Percentiles rank a stretch among this genome's conserved stretches.
phyloP scores from a whole-genome alignment of 2,888 invertebrate genomes.

The Helleia helle region DNA sequence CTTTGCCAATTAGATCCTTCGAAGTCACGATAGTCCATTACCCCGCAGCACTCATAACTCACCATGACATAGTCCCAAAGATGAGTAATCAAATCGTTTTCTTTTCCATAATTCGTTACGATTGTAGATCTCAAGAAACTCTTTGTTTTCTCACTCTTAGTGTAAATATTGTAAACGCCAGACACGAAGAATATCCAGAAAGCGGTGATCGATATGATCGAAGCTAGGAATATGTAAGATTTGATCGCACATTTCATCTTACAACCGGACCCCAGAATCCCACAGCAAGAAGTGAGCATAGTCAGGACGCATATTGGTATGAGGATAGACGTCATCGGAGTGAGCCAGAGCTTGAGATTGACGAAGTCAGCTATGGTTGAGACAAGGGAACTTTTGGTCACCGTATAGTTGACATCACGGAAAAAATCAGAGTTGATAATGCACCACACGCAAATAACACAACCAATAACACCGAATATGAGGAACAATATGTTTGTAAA shows the following conservation, averaged over 20 bases:
- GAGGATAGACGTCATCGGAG: conserved; percentile 44
- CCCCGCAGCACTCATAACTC: conserved; percentile 54
- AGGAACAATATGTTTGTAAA: conserved; percentile 54
- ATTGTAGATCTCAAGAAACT: conserved; percentile 34
- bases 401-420: conserved; percentile 49
- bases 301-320: conserved; percentile 38
- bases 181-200: conserved; percentile 53
- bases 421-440: conserved; percentile 51
- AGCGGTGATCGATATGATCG: conserved; percentile 31
- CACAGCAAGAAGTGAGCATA: conserved; percentile 56
- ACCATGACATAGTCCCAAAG: conserved; percentile 52
- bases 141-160: conserved; percentile 37
- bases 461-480: conserved; percentile 34
- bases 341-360: conserved; percentile 46
- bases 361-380: conserved; percentile 42
- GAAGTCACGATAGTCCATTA: conserved; percentile 42
- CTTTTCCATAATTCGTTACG: conserved; percentile 40
- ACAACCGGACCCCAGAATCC: conserved; percentile 54
- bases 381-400: conserved; percentile 47
- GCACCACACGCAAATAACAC: conserved; percentile 52
- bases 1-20: conserved; percentile 40
- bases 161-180: conserved; percentile 49
- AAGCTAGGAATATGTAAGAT: conserved; percentile 48
- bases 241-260: conserved; percentile 53
- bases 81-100: conserved; percentile 45